A percentile compares a stretch with the other conserved stretches of the same genome.
phyloP scores from a whole-genome alignment of 2,888 invertebrate genomes.

The Rhodophaea formosa region DNA sequence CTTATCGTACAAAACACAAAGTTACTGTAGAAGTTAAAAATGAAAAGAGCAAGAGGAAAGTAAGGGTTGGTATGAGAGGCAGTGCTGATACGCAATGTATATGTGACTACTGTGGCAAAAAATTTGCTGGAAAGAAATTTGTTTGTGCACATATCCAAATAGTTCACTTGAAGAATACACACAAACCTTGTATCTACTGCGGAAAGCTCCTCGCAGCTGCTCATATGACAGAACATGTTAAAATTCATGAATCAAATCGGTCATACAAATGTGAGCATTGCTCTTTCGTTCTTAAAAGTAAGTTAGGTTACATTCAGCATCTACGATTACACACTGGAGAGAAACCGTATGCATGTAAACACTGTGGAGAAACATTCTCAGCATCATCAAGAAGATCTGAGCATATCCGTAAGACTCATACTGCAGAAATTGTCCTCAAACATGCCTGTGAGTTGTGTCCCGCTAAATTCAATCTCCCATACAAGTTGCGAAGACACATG shows the following conservation, averaged over 20 bases:
- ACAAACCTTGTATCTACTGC: conserved; percentile 59
- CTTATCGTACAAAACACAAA: conserved; percentile 41
- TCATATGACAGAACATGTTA: conserved; percentile 63
- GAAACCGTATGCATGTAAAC: conserved; percentile 55
- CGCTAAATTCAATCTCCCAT: conserved; percentile 56
- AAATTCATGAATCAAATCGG: conserved; percentile 43
- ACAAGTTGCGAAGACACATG: conserved; percentile 53
- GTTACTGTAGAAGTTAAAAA: conserved; percentile 49
- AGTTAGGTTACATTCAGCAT: conserved; percentile 61
- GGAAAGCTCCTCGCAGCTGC: conserved; percentile 63
- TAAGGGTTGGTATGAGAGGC: conserved; percentile 58
- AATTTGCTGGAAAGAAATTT: conserved; percentile 60
- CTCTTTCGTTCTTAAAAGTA: conserved; percentile 51
- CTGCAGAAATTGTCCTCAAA: conserved; percentile 40
- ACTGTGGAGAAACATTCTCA: conserved; percentile 60
- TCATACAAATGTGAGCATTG: conserved; percentile 55
- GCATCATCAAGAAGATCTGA: conserved; percentile 65
- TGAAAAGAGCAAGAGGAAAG: conserved; percentile 38
- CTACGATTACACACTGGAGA: conserved; percentile 67
- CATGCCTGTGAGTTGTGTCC: conserved; percentile 57
- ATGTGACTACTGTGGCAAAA: conserved; percentile 67
- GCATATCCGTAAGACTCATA: conserved; percentile 57
- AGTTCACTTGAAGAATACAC: conserved; percentile 65
- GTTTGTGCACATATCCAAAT: conserved; percentile 67
- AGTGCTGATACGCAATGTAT: conserved; percentile 53